phyloP scores from a whole-genome alignment of 92 coral and sea anemone species.

The Epizoanthus stellaris region DNA sequence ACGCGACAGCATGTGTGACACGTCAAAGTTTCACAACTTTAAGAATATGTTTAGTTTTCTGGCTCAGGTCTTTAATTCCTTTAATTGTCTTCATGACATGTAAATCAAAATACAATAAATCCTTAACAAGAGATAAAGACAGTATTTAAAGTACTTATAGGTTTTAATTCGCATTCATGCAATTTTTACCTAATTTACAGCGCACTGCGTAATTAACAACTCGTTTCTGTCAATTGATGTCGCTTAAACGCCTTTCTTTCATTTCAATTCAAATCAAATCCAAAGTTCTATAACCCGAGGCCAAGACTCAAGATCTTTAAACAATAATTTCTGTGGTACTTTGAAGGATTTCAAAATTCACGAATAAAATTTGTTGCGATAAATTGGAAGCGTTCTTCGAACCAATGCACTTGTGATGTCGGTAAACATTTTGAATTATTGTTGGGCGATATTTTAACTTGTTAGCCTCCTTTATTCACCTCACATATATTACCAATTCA shows the following conservation, averaged over 20 bases:
- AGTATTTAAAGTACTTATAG: neutral
- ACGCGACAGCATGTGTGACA: neutral
- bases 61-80: constrained; percentile 2
- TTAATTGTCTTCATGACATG: constrained; percentile 13
- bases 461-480: too few relatives aligned
- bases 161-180: neutral
- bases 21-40: neutral
- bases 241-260: neutral
- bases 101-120: constrained; percentile 2
- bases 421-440: too few relatives aligned
- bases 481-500: too few relatives aligned
- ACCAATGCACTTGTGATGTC: too few relatives aligned
- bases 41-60: neutral
- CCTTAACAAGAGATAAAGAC: constrained; percentile 5
- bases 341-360: too few relatives aligned
- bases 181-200: neutral
- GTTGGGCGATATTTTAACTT: too few relatives aligned
- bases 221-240: neutral
- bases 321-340: too few relatives aligned
- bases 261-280: neutral
- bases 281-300: neutral
- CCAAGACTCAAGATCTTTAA: neutral
- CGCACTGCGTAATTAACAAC: constrained; percentile 3
- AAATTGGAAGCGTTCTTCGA: too few relatives aligned
- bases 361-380: too few relatives aligned